Evolutionary conservation across 1,140 invertebrate genomes (phyloP).

Genomic region (Melipona quadrifasciata): DNA sequence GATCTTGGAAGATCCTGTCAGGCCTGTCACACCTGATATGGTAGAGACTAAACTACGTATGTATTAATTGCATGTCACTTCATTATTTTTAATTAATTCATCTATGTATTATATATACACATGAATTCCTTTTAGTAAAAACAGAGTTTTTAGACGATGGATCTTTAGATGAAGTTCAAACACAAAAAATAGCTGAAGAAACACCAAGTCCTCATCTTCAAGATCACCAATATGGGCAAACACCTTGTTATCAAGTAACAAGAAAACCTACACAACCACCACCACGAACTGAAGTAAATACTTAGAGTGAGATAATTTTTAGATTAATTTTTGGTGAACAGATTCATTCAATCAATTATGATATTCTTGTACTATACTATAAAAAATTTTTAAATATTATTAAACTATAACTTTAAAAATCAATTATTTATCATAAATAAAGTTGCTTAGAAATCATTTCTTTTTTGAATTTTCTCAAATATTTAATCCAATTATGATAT

Average conservation of each 20-base stretch:
- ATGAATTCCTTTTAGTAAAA: constrained; percentile 71
- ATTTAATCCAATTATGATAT: background rate
- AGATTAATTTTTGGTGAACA: background rate
- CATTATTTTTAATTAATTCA: background rate
- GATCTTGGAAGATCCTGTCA: constrained; percentile 79
- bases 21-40: constrained; percentile 81
- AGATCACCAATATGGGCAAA: constrained; percentile 92
- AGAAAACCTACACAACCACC: constrained; percentile 81
- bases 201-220: constrained; percentile 89
- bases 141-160: constrained; percentile 79
- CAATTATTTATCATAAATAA: background rate
- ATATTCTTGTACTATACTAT: background rate
- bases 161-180: constrained; percentile 76
- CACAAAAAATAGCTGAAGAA: constrained; percentile 79
- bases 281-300: constrained; percentile 81
- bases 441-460: too few species aligned
- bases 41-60: constrained; percentile 79
- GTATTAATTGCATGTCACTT: constrained; percentile 23
- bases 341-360: background rate
- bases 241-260: constrained; percentile 88
- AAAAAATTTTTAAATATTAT: background rate
- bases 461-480: too few species aligned
- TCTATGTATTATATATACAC: background rate
- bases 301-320: background rate
- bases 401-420: background rate